phyloP scores from a whole-genome alignment of 2,113 vertebrate genomes.

The Athene noctua region DNA sequence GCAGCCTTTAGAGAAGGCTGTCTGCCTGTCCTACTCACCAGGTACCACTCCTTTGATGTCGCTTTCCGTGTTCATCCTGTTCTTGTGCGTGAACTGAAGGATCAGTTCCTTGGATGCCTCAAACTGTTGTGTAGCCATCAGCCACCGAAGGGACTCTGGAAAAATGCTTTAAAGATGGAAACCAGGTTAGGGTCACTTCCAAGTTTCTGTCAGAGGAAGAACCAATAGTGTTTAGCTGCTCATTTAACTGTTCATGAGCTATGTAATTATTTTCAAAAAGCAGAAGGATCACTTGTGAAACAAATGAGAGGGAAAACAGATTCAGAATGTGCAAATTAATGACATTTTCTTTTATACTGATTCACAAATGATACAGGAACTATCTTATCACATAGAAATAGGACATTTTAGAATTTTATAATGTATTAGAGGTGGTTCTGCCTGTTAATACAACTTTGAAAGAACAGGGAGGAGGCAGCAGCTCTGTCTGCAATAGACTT shows the following conservation, averaged over 20 bases:
- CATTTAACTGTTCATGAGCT: background rate
- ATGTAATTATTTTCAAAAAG: background rate
- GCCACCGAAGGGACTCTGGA: slow-evolving; percentile 94
- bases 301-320: background rate
- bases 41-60: slow-evolving; percentile 87
- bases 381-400: background rate
- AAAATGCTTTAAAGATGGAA: slow-evolving; percentile 82
- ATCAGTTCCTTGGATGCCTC: slow-evolving; percentile 88
- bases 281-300: background rate
- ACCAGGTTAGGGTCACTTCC: background rate
- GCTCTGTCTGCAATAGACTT: background rate
- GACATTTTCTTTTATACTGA: background rate
- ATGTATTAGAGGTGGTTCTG: background rate
- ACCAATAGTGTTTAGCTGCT: background rate
- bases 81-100: slow-evolving; percentile 84
- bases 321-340: background rate
- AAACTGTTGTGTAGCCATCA: slow-evolving; percentile 95
- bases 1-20: background rate
- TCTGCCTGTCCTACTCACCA: slow-evolving; percentile 73
- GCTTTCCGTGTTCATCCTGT: slow-evolving; percentile 78
- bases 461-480: background rate
- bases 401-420: background rate
- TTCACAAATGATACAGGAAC: background rate
- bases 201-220: background rate
- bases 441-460: background rate